Conservation (phyloP, 53 echinoderm and acorn worm genomes). For the Arbacia lixula region DNA sequence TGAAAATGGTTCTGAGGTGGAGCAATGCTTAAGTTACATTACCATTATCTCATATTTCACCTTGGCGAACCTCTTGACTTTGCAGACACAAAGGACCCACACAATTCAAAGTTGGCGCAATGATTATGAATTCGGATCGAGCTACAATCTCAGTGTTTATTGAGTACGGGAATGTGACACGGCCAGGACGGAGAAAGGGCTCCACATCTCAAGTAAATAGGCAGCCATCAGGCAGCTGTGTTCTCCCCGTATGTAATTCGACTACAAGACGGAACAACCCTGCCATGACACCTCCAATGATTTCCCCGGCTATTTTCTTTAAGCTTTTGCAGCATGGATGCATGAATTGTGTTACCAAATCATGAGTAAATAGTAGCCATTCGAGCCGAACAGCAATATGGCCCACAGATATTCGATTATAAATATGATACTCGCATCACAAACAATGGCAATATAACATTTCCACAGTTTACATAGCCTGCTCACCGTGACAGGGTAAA, state of each 20-base stretch:
- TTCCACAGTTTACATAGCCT: conserved; percentile 47
- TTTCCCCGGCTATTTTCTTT: not conserved
- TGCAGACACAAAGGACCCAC: conserved; percentile 53
- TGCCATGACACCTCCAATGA: not conserved
- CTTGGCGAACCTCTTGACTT: conserved; percentile 49
- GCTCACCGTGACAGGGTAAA: conserved; percentile 21
- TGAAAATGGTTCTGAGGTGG: conserved; percentile 44
- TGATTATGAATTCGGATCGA: conserved; percentile 61
- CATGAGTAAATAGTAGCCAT: conserved; percentile 1
- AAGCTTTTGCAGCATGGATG: not conserved
- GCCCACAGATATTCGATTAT: conserved; percentile 53
- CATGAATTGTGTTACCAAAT: conserved; percentile 54
- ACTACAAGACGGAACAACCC: conserved; percentile 29
- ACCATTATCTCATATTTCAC: conserved; percentile 60
- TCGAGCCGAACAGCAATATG: conserved; percentile 12
- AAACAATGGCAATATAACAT: conserved; percentile 53
- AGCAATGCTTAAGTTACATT: conserved; percentile 52
- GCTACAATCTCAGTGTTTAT: conserved; percentile 53
- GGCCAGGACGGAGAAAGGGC: conserved; percentile 1
- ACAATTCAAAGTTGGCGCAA: conserved; percentile 55
- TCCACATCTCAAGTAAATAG: conserved; percentile 31
- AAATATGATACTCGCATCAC: conserved; percentile 58
- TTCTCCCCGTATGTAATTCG: conserved; percentile 18
- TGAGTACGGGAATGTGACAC: conserved; percentile 45
- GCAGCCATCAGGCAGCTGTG: conserved; percentile 43